Evolutionary conservation across 2,113 vertebrate genomes (phyloP), one percentile per base, ranked within the genome.

Genomic region (Phodopus roborovskii): DNA sequence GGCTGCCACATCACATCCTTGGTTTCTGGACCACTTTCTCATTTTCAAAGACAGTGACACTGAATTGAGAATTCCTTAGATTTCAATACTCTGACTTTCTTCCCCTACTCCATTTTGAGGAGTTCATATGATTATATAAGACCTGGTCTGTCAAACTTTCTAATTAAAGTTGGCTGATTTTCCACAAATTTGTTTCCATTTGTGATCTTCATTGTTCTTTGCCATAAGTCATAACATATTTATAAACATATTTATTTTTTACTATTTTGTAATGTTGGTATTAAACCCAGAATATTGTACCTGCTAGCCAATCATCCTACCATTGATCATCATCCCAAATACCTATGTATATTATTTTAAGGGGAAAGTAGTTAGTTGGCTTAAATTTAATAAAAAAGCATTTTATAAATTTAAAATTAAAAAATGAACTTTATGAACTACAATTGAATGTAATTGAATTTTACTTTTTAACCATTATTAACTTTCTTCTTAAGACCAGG

Each of bases 401-500:
- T 83, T 75, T 88, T 82, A 48, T 39, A 87, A 71, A 86, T 86
- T 53, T 26, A 56, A 88, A 88, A 71, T 36, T 10, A n/a, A 88
- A n/a, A 70, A 39, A n/a, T 42, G 9, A 81, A 66, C 48, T 74
- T 88, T 45, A 39, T 88, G 6, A 85, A 90, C 9, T 64, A 30
- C 79, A 92, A 90, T 28, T 78, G 30, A 89, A 39, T 74, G 26
- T 50, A n/a, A n/a, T n/a, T n/a, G n/a, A n/a, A n/a, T 71, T 92
- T 88, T 88, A 75, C 45, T 9, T 60, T n/a, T 77, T 33, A 88
- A 74, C 5, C 50, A 60, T 70, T 87, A 88, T 45, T 45, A 45
- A 45, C 45, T 45, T 6, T 45, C 45, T 45, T 45, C 45, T 45
- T 45, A 45, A 45, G 45, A 45, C 45, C 45, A 45, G 45, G 45